A percentile compares a stretch with the other conserved stretches of the same genome.
phyloP scores from a whole-genome alignment of 2,113 vertebrate species.

The Prionailurus viverrinus region DNA sequence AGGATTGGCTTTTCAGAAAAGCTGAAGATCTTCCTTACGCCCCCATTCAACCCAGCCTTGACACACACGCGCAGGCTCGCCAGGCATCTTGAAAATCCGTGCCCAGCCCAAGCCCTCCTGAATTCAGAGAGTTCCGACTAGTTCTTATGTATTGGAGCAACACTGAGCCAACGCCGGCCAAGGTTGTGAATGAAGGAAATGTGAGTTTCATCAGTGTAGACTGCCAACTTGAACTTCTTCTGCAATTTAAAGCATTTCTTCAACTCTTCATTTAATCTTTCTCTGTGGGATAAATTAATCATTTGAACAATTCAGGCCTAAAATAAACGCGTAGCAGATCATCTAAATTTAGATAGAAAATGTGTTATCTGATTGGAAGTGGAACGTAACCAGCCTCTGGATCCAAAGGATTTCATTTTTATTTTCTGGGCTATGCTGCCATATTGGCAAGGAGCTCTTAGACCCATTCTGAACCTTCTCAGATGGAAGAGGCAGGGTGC shows the following conservation, averaged over 20 bases:
- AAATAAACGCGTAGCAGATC: background rate
- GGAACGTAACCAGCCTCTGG: background rate
- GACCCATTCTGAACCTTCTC: background rate
- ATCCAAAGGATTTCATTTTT: constrained; percentile 46
- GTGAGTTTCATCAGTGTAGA: background rate
- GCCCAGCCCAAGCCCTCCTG: background rate
- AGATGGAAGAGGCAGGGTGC: background rate
- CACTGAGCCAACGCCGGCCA: background rate
- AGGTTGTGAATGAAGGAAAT: constrained; percentile 3
- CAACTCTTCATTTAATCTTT: background rate
- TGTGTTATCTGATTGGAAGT: background rate
- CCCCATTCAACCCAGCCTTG: background rate
- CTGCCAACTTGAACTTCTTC: background rate
- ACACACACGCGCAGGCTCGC: background rate
- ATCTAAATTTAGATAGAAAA: constrained; percentile 23
- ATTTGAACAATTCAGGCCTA: background rate
- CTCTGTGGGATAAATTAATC: background rate
- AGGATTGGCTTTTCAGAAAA: constrained; percentile 51
- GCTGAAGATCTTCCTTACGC: background rate
- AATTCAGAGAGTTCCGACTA: constrained; percentile 1
- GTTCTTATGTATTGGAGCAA: constrained; percentile 25
- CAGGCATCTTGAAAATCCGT: constrained; percentile 20
- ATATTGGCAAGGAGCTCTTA: background rate
- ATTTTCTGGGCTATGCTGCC: background rate
- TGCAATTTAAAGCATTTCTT: constrained; percentile 45